Conservation (phyloP, 2,113 vertebrate species). For the Hyperopisus bebe region DNA sequence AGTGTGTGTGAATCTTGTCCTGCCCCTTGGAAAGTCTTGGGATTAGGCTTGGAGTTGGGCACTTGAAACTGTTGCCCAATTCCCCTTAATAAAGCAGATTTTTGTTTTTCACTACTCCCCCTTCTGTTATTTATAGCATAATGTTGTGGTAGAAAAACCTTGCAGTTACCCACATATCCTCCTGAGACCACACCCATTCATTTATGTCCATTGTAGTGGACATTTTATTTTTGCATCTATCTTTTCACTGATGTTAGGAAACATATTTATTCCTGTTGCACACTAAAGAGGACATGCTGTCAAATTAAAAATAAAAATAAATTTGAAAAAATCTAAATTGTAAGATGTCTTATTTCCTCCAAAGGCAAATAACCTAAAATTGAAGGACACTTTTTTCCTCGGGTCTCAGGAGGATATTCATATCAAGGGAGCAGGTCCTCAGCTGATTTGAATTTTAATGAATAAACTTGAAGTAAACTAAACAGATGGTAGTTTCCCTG, state of each 20-base stretch:
- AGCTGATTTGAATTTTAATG: background rate
- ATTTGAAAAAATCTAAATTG: no score
- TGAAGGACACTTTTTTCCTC: no score
- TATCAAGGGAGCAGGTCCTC: background rate
- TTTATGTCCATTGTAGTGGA: no score
- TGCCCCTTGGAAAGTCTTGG: background rate
- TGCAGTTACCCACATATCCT: background rate
- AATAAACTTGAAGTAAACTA: background rate
- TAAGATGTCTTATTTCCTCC: no score
- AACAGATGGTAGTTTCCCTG: background rate
- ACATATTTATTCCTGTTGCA: no score
- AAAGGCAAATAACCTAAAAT: no score
- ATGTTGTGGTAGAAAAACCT: background rate
- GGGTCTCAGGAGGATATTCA: no score
- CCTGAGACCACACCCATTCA: no score
- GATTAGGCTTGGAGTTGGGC: background rate
- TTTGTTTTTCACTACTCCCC: background rate
- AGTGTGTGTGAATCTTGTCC: background rate
- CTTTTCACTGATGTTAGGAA: no score
- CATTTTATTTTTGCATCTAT: no score
- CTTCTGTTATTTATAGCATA: background rate
- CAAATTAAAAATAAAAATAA: no score
- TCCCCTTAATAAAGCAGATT: background rate
- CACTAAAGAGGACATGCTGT: no score
- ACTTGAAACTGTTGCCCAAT: background rate